Conservation (phyloP, 2,797 vertebrate species). For the Linurgus olivaceus region DNA sequence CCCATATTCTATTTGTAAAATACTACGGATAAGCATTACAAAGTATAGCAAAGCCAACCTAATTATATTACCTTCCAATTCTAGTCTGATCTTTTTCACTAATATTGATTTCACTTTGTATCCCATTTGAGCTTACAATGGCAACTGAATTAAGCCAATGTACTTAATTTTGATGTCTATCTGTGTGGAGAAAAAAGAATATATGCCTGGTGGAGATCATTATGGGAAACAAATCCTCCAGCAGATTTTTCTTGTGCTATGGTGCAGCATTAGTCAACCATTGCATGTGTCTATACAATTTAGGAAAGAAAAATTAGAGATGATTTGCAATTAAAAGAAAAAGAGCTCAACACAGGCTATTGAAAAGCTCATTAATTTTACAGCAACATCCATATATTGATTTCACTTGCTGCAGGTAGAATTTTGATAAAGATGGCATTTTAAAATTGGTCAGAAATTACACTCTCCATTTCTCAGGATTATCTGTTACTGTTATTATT, state of each 20-base stretch:
- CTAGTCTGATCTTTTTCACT: constrained; percentile 53
- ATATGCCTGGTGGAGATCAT: constrained; percentile 24
- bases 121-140: constrained; percentile 59
- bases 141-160: constrained; percentile 66
- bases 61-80: constrained; percentile 66
- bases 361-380: constrained; percentile 63
- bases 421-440: constrained; percentile 44
- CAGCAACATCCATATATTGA: constrained; percentile 59
- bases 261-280: not conserved
- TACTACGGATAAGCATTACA: constrained; percentile 55
- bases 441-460: constrained; percentile 51
- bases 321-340: not conserved
- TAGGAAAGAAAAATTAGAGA: constrained; percentile 46
- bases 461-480: not conserved
- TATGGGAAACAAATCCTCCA: constrained; percentile 1
- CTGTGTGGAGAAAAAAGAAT: constrained; percentile 7
- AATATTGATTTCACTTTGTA: constrained; percentile 69
- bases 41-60: constrained; percentile 44
- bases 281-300: not conserved
- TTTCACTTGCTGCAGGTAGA: not conserved
- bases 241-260: not conserved
- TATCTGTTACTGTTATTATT: not conserved
- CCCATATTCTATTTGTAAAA: not conserved
- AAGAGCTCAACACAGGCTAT: not conserved
- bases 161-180: constrained; percentile 69